These are phyloP conservation scores for Stenichneumon culpator DNA, from an alignment of 2,888 invertebrate species.

Conservation along the genomic window DNA sequence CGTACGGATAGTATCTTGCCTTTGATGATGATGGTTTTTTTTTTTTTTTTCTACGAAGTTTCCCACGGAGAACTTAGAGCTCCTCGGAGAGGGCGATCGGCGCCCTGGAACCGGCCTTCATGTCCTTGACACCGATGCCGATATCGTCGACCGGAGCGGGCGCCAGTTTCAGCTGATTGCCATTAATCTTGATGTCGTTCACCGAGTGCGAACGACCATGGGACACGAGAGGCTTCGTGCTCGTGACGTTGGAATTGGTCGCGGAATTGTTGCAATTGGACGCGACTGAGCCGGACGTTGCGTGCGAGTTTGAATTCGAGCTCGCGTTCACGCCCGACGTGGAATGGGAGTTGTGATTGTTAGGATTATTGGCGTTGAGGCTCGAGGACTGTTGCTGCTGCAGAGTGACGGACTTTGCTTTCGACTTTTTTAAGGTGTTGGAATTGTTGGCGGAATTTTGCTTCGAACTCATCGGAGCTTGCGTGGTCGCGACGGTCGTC, in stretches of 20 bases:
- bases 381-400: slow-evolving; percentile 49
- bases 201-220: slow-evolving; percentile 91
- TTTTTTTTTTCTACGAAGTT: too few species aligned
- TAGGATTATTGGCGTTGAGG: slow-evolving; percentile 43
- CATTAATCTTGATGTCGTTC: slow-evolving; percentile 91
- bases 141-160: slow-evolving; percentile 89
- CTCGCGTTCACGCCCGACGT: slow-evolving; percentile 67
- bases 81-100: slow-evolving; percentile 83
- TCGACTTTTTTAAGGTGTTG: slow-evolving; percentile 68
- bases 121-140: slow-evolving; percentile 84
- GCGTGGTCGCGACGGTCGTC: slow-evolving; percentile 59
- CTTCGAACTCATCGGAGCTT: slow-evolving; percentile 40
- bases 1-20: neutral
- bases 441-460: slow-evolving; percentile 56
- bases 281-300: slow-evolving; percentile 67
- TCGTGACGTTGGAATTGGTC: slow-evolving; percentile 74
- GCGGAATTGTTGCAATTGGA: slow-evolving; percentile 65
- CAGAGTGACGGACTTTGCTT: slow-evolving; percentile 54
- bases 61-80: slow-evolving; percentile 72
- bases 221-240: slow-evolving; percentile 86
- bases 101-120: slow-evolving; percentile 82
- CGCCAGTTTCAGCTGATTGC: slow-evolving; percentile 90
- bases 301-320: slow-evolving; percentile 71
- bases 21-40: neutral
- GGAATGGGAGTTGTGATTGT: slow-evolving; percentile 63